Conservation (phyloP, 2,888 invertebrate species). For the Eupithecia pulchellata region DNA sequence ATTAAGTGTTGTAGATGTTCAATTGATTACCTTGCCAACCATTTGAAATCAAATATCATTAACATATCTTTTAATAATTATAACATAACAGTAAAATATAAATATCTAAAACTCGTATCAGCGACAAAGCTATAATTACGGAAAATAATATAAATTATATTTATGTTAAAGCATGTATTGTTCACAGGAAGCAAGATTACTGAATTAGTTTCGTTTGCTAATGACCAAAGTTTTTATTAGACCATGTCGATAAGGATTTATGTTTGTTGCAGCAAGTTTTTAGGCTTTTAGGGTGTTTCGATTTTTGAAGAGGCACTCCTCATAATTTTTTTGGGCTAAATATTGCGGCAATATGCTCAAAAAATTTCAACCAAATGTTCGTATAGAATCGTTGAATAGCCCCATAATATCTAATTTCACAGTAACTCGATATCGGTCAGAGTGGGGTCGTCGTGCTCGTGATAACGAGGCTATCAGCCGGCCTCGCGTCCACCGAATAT, state of each 20-base stretch:
- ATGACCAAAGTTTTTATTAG: not conserved
- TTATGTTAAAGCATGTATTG: not conserved
- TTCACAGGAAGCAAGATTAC: constrained; percentile 31
- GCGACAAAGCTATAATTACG: not conserved
- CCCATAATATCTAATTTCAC: constrained; percentile 15
- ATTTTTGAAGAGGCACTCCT: too few species aligned
- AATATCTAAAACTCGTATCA: not conserved
- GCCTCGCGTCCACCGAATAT: constrained; percentile 54
- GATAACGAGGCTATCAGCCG: constrained; percentile 50
- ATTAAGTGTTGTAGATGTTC: too few species aligned
- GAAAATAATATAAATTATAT: not conserved
- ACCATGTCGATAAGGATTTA: not conserved
- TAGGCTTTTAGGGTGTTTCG: too few species aligned
- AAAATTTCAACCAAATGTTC: not conserved
- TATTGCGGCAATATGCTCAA: not conserved
- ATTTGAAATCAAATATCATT: not conserved
- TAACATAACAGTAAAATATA: not conserved
- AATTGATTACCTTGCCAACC: too few species aligned
- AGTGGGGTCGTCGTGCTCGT: constrained; percentile 58
- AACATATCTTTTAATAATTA: not conserved
- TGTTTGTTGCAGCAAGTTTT: not conserved
- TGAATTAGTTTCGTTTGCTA: constrained; percentile 13
- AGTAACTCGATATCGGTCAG: constrained; percentile 42
- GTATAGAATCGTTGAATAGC: not conserved
- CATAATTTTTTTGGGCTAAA: too few species aligned